phyloP scores from a whole-genome alignment of 2,797 vertebrate species.

The Telmatherina bonti region DNA sequence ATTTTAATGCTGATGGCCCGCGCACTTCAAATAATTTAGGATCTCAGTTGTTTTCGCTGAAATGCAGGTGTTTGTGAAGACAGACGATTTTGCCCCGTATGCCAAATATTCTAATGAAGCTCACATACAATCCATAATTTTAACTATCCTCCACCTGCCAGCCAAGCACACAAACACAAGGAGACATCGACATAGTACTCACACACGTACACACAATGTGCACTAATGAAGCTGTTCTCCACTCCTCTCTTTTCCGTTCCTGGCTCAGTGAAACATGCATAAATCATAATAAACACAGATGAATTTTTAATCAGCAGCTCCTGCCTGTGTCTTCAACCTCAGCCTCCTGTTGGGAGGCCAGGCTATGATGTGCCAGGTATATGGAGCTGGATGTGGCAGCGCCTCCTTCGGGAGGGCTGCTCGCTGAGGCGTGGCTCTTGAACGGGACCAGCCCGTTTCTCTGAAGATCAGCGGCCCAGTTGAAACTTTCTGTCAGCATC shows the following conservation, averaged over 20 bases:
- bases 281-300: constrained; percentile 84
- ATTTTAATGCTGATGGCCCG: constrained; percentile 58
- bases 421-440: constrained; percentile 60
- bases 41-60: constrained; percentile 64
- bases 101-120: constrained; percentile 80
- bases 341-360: constrained; percentile 60
- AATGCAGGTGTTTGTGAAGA: constrained; percentile 78
- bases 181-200: constrained; percentile 29
- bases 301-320: constrained; percentile 82
- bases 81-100: constrained; percentile 65
- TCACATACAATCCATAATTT: constrained; percentile 77
- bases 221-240: constrained; percentile 81
- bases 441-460: constrained; percentile 50
- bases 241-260: constrained; percentile 61
- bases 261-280: constrained; percentile 82
- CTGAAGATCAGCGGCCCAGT: constrained; percentile 35
- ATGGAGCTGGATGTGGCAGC: constrained; percentile 61
- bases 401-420: constrained; percentile 59
- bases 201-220: constrained; percentile 67
- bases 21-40: constrained; percentile 53
- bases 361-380: constrained; percentile 70
- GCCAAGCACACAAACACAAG: constrained; percentile 49
- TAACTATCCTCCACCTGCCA: constrained; percentile 77
- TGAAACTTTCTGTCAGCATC: constrained; percentile 1
- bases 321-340: constrained; percentile 69